Conservation (phyloP, 2,113 vertebrate genomes). For the Cricetomys ansorgei region DNA sequence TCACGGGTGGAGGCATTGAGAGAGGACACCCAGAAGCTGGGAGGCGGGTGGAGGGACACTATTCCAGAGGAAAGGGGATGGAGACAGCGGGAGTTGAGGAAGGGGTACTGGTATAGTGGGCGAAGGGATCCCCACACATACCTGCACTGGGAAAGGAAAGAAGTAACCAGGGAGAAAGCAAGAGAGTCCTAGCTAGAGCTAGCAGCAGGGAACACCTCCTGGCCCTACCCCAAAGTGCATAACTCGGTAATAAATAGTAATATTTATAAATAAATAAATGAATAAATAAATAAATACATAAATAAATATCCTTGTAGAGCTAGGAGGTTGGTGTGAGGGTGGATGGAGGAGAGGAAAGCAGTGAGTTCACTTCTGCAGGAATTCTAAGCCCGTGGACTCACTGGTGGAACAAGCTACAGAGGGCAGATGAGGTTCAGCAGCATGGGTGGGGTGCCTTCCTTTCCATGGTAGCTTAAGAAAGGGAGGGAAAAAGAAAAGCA, state of each 20-base stretch:
- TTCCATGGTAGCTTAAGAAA: background rate
- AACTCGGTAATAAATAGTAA: conserved; percentile 86
- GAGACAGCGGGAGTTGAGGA: background rate
- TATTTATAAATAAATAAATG: conserved; percentile 87
- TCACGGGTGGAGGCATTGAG: background rate
- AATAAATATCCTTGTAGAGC: conserved; percentile 85
- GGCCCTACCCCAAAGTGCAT: conserved; percentile 82
- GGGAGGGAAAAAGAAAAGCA: no score
- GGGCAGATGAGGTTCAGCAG: background rate
- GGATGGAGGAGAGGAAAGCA: background rate
- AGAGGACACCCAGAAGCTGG: background rate
- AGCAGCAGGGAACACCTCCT: background rate
- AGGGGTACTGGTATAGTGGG: background rate
- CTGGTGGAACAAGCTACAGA: rapidly evolving
- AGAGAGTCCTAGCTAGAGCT: background rate
- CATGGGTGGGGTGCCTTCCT: background rate
- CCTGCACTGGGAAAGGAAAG: conserved; percentile 30
- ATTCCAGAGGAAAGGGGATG: background rate
- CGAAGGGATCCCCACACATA: background rate
- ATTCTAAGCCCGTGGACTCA: background rate
- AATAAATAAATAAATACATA: conserved; percentile 81
- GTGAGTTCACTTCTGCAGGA: background rate
- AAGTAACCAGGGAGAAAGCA: conserved; percentile 28
- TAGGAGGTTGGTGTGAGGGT: conserved; percentile 57
- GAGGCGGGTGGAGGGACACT: background rate